A percentile compares a stretch with the other conserved stretches of the same genome.
phyloP scores from a whole-genome alignment of 2,888 invertebrate species.

The Oeneis ivallda region DNA sequence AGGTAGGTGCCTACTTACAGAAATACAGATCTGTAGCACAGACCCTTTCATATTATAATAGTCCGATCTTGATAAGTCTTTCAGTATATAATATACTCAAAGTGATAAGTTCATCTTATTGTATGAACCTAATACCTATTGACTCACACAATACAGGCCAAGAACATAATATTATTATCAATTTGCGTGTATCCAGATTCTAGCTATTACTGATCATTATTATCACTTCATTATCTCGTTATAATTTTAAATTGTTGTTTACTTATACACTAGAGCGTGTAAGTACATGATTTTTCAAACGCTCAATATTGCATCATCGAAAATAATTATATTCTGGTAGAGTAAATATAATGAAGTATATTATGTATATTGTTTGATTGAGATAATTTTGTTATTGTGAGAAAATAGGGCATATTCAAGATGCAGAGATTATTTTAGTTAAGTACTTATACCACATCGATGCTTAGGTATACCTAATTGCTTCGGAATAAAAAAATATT shows the following conservation, averaged over 20 bases:
- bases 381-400: neutral
- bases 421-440: neutral
- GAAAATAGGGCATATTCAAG: slow-evolving; percentile 11
- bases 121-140: neutral
- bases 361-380: neutral
- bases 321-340: neutral
- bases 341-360: too few species aligned
- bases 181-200: neutral
- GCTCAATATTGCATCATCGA: slow-evolving; percentile 11
- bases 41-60: neutral
- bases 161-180: neutral
- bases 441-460: too few species aligned
- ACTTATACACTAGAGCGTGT: neutral
- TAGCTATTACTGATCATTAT: slow-evolving; percentile 5
- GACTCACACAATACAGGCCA: slow-evolving; percentile 4
- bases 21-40: too few species aligned
- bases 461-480: neutral
- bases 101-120: neutral
- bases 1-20: too few species aligned
- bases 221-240: slow-evolving; percentile 2
- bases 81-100: too few species aligned
- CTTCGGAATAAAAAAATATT: neutral
- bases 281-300: slow-evolving; percentile 8
- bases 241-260: neutral
- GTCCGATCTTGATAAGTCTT: neutral